These are phyloP conservation scores for Benitochromis conjunctus DNA, from an alignment of 2,113 vertebrate genomes.

Conservation along the genomic window DNA sequence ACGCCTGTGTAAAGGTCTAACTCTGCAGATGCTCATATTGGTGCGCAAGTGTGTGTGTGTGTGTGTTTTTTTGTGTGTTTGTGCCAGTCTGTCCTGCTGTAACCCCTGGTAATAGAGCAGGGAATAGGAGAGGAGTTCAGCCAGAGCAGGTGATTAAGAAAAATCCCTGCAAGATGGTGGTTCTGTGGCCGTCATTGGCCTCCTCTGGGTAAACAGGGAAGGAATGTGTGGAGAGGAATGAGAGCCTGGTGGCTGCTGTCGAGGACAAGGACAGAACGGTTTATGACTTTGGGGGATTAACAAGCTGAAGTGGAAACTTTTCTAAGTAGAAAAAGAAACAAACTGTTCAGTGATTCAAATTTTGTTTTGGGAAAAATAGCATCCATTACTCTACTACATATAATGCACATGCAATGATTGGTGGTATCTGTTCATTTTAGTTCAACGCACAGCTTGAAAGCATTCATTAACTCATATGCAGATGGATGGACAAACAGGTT, in stretches of 20 bases:
- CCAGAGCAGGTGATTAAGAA: constrained; percentile 63
- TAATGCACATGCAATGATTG: neutral
- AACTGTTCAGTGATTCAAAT: constrained; percentile 25
- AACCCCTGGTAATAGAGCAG: constrained; percentile 54
- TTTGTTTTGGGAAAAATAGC: constrained; percentile 5
- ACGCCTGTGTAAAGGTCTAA: neutral
- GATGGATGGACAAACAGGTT: neutral
- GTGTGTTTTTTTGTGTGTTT: neutral
- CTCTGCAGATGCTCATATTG: constrained; percentile 5
- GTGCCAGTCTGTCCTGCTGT: constrained; percentile 38
- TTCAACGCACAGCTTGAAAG: neutral
- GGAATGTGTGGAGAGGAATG: constrained; percentile 42
- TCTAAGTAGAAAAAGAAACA: constrained; percentile 55
- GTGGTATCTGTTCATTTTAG: neutral
- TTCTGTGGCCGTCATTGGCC: constrained; percentile 77
- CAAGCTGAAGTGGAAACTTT: constrained; percentile 64
- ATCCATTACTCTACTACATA: neutral
- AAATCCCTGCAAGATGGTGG: constrained; percentile 75
- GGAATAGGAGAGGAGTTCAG: constrained; percentile 61
- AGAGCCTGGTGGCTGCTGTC: constrained; percentile 48
- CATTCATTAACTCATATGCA: neutral
- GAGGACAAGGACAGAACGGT: constrained; percentile 63
- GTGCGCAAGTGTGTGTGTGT: neutral
- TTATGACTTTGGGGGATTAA: constrained; percentile 67
- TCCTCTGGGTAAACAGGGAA: constrained; percentile 70